phyloP scores from a whole-genome alignment of 1,140 invertebrate genomes.

The Drosophila rufa region DNA sequence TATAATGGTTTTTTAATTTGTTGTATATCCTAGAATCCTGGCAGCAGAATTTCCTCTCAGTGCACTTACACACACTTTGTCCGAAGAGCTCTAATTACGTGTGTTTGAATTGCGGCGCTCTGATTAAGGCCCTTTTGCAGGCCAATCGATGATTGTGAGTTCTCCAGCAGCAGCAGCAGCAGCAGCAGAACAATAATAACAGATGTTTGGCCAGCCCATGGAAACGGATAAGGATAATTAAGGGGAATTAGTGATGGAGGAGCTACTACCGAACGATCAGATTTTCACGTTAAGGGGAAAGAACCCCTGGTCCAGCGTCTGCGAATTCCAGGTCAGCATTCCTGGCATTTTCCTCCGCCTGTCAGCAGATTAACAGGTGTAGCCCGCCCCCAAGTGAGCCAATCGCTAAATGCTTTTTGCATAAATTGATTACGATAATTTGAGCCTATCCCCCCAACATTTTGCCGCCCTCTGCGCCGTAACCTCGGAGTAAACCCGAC shows the following conservation, averaged over 20 bases:
- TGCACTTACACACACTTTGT: neutral
- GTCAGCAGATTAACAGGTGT: constrained; percentile 63
- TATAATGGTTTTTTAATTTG: no score
- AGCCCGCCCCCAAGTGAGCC: constrained; percentile 36
- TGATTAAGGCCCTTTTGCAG: constrained; percentile 38
- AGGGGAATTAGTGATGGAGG: constrained; percentile 32
- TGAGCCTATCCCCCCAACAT: constrained; percentile 19
- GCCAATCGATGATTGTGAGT: constrained; percentile 38
- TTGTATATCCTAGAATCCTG: no score
- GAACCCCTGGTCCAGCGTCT: constrained; percentile 1
- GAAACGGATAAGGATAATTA: constrained; percentile 71
- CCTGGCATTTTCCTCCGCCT: constrained; percentile 27
- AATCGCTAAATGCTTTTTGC: constrained; percentile 38
- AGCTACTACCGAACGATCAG: constrained; percentile 10
- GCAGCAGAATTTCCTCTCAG: neutral
- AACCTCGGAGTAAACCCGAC: constrained; percentile 15
- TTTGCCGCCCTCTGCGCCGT: constrained; percentile 29
- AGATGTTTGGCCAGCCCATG: constrained; percentile 56
- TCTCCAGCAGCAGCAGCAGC: no score
- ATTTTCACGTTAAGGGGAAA: constrained; percentile 1
- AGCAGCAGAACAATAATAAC: constrained; percentile 54
- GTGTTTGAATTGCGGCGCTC: constrained; percentile 48
- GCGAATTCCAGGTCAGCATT: constrained; percentile 25
- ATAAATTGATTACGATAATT: constrained; percentile 60
- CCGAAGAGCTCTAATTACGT: constrained; percentile 66